These are phyloP conservation scores for Ascidia mentula DNA, from an alignment of 23 tunicate genomes.

Conservation along the genomic window DNA sequence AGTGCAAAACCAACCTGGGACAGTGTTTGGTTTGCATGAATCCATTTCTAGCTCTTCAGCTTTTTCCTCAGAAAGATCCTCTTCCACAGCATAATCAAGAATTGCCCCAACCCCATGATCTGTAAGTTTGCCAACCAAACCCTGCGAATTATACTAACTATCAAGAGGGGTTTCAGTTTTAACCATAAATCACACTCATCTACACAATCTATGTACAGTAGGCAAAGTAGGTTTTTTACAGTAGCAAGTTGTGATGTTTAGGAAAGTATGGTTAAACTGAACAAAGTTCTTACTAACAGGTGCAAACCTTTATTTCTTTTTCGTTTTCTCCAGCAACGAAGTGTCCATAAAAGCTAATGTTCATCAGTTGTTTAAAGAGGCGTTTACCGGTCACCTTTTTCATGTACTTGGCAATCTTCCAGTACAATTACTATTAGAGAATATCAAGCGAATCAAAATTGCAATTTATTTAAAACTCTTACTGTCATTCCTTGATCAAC, in stretches of 20 bases:
- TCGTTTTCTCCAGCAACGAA: conserved; percentile 97
- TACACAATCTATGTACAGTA: background rate
- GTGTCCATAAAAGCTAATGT: conserved; percentile 82
- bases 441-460: background rate
- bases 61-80: conserved; percentile 90
- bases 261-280: background rate
- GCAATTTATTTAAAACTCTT: background rate
- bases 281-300: background rate
- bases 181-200: background rate
- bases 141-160: conserved; percentile 15
- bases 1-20: background rate
- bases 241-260: too few relatives aligned
- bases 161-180: background rate
- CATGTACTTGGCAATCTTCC: conserved; percentile 38
- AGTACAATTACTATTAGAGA: background rate
- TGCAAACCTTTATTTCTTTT: conserved; percentile 59
- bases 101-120: conserved; percentile 87
- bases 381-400: conserved; percentile 58
- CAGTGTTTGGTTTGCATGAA: conserved; percentile 52
- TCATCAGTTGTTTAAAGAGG: conserved; percentile 62
- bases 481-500: conserved; percentile 71
- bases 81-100: conserved; percentile 98
- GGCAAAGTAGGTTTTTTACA: too few relatives aligned
- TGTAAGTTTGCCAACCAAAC: conserved; percentile 18
- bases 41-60: conserved; percentile 91